A percentile compares a stretch with the other conserved stretches of the same genome.
These are phyloP conservation scores for Calosoma granatense DNA, from an alignment of 1,140 invertebrate genomes.

Conservation along the genomic window DNA sequence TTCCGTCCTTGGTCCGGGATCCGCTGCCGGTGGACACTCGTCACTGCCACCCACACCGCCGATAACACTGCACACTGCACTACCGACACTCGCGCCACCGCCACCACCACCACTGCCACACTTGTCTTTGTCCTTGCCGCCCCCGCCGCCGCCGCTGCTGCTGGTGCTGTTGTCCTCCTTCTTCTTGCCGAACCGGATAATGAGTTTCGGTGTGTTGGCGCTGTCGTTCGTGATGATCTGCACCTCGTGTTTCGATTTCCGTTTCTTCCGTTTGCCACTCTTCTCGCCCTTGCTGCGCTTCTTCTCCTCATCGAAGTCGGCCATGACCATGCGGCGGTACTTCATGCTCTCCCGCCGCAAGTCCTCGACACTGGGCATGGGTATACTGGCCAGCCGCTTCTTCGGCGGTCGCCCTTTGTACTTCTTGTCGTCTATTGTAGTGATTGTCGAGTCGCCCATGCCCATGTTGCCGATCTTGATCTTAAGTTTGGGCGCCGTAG, in stretches of 20 bases:
- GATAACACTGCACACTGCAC: not conserved
- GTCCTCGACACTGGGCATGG: conserved; percentile 61
- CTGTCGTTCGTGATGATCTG: conserved; percentile 48
- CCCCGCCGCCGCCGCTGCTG: conserved; percentile 7
- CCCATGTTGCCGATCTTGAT: conserved; percentile 63
- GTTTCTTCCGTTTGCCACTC: conserved; percentile 51
- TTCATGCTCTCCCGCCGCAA: conserved; percentile 78
- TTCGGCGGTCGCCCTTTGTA: conserved; percentile 63
- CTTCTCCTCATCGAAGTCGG: conserved; percentile 55
- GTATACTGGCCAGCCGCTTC: conserved; percentile 52
- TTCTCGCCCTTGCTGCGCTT: conserved; percentile 50
- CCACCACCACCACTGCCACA: conserved; percentile 10
- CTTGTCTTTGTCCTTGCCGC: conserved; percentile 8
- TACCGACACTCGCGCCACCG: not conserved
- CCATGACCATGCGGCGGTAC: conserved; percentile 74
- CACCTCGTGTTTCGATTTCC: conserved; percentile 47
- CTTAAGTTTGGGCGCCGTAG: conserved; percentile 62
- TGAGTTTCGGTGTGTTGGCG: conserved; percentile 54
- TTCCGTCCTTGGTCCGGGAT: conserved; percentile 36
- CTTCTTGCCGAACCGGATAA: conserved; percentile 48
- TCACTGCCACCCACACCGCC: not conserved
- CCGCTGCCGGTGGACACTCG: not conserved
- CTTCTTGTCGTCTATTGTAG: conserved; percentile 37
- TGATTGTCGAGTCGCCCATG: conserved; percentile 24
- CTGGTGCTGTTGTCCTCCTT: conserved; percentile 23